Evolutionary conservation across 2,113 vertebrate genomes (phyloP).

Genomic region (Hemicordylus capensis): DNA sequence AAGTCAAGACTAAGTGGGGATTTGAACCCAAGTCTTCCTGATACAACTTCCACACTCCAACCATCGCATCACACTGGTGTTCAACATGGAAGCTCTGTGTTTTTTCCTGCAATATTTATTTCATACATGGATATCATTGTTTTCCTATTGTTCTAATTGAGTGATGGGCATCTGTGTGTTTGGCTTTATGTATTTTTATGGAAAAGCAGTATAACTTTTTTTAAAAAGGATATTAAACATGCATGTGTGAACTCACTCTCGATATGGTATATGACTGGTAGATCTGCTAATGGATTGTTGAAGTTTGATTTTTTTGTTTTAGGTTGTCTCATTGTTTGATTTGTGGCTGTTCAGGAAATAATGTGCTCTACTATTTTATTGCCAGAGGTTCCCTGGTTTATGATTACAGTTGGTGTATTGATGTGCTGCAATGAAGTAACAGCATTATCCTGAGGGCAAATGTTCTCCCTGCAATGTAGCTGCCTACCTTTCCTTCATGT

Average conservation of each 20-base stretch:
- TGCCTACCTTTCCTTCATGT: background rate
- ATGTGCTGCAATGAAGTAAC: conserved; percentile 1
- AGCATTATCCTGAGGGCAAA: background rate
- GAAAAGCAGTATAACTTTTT: background rate
- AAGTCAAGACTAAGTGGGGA: background rate
- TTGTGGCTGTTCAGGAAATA: conserved; percentile 7
- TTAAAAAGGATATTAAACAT: background rate
- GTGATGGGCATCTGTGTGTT: background rate
- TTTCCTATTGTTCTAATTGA: background rate
- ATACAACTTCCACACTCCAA: background rate
- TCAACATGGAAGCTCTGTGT: background rate
- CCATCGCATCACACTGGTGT: no score
- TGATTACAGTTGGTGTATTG: conserved; percentile 37
- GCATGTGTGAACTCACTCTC: no score
- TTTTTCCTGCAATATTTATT: background rate
- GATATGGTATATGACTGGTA: background rate
- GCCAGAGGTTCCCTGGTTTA: conserved; percentile 15
- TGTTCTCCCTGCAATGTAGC: background rate
- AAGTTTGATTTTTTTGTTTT: conserved; percentile 2
- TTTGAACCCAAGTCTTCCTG: background rate
- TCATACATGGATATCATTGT: background rate
- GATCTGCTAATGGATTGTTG: background rate
- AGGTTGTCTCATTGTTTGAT: conserved; percentile 13
- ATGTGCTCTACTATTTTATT: conserved; percentile 13
- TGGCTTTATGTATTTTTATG: background rate